phyloP scores from a whole-genome alignment of 2,113 vertebrate species.

The Picathartes gymnocephalus region DNA sequence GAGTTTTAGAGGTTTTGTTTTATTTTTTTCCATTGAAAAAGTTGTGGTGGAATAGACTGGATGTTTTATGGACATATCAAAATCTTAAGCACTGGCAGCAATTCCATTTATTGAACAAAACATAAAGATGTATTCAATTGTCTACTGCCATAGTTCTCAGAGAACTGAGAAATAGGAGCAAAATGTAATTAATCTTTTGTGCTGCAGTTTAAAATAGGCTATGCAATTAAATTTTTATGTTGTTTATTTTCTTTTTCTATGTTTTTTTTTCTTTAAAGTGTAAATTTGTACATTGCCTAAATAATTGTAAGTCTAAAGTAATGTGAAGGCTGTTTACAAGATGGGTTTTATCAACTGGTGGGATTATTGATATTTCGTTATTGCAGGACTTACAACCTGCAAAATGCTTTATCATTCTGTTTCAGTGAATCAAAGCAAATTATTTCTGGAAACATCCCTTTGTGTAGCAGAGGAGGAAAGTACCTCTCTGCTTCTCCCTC shows the following conservation, averaged over 20 bases:
- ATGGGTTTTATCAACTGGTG: background rate
- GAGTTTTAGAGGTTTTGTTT: background rate
- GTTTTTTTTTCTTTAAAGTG: background rate
- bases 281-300: background rate
- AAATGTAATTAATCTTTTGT: background rate
- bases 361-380: background rate
- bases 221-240: background rate
- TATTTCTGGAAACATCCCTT: background rate
- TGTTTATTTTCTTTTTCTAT: background rate
- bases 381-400: background rate
- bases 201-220: background rate
- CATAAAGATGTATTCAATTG: background rate
- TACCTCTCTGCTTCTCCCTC: background rate
- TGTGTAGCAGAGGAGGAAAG: background rate
- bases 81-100: background rate
- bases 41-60: background rate
- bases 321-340: background rate
- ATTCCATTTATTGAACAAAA: slow-evolving; percentile 2
- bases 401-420: background rate
- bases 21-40: background rate
- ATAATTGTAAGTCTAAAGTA: background rate
- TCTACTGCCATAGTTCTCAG: background rate
- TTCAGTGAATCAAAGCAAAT: background rate
- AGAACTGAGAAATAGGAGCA: background rate
- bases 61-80: background rate